phyloP scores from a whole-genome alignment of 1,140 invertebrate genomes.

The Drosophila teissieri region DNA sequence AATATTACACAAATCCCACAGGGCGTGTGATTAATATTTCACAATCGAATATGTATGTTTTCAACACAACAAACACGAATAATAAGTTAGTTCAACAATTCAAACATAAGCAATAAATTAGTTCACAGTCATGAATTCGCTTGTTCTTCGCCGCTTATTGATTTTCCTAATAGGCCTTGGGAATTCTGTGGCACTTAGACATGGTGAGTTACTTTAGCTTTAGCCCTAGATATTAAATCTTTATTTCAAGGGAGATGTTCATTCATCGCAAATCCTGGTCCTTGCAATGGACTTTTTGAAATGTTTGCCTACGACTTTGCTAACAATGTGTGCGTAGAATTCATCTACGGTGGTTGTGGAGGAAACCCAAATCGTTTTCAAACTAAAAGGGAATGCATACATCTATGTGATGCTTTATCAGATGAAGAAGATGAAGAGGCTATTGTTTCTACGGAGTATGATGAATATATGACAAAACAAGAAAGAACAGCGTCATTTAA shows the following conservation, averaged over 20 bases:
- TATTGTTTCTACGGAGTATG: neutral
- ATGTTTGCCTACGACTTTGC: constrained; percentile 38
- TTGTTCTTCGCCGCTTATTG: neutral
- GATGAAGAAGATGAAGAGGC: neutral
- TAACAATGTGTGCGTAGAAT: constrained; percentile 20
- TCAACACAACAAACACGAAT: neutral
- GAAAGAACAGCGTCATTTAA: too few relatives aligned
- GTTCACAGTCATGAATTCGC: neutral
- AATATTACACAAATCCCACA: neutral
- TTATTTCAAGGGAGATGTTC: constrained; percentile 18
- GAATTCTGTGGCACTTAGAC: neutral
- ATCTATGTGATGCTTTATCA: constrained; percentile 8
- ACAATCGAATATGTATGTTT: neutral
- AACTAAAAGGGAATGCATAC: constrained; percentile 7
- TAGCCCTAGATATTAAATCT: too few relatives aligned
- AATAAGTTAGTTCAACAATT: neutral
- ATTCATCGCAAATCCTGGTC: constrained; percentile 31
- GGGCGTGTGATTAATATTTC: constrained; percentile 5
- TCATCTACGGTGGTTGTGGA: constrained; percentile 44
- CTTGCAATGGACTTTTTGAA: constrained; percentile 13
- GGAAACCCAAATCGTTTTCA: constrained; percentile 57
- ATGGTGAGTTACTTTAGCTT: constrained; percentile 6
- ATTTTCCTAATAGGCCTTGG: neutral
- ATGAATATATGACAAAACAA: neutral
- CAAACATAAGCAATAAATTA: neutral